Base-by-base conservation (phyloP, 2,113 vertebrate genomes). In the Morone saxatilis region DNA sequence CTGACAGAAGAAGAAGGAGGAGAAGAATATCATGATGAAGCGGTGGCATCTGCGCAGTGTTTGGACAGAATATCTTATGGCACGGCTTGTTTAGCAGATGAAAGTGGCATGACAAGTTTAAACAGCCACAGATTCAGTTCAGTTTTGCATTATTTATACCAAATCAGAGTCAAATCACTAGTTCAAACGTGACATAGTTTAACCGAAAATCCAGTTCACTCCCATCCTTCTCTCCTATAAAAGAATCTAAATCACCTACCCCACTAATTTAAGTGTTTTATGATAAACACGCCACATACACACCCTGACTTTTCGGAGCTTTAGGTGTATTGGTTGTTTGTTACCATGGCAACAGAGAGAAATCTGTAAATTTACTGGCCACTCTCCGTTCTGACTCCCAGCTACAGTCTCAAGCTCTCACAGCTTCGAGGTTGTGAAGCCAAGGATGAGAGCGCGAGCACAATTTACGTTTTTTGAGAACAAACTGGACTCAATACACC, bases 31-130 rank as follows among this genome's bases (percentile, higher is more conserved):
- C 56, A 80, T 3, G 76, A 76, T 9, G 60, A 56, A 5, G 68
- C 61, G 22, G 51, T 7, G 48, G 45, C 22, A 65, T 78, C 86
- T 71, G 78, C 25, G 5, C 62, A 40, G 54, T 0, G 31, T 71
- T 71, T 22, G 25, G 41, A 57, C 48, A 70, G 20, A 69, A 62
- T n/a, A 19, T 43, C 53, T 25, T 36, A 57, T 11, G 1, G 48
- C 36, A 36, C 36, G 59, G 40, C 31, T 61, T 51, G 41, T 70
- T 59, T 25, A 70, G 56, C 61, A 76, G 68, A 74, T 80, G 6
- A 80, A 73, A 68, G 78, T 8, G 7, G 41, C 43, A 53, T 36
- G 78, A 73, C 56, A 73, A 47, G 25, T 59, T 82, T 69, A 72
- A 88, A 72, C 47, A 63, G 54, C 10, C 66, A 62, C 48, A 75